A percentile compares a stretch with the other conserved stretches of the same genome.
Conservation (phyloP, 2,113 vertebrate genomes). For the Mesoclemmys tuberculata region DNA sequence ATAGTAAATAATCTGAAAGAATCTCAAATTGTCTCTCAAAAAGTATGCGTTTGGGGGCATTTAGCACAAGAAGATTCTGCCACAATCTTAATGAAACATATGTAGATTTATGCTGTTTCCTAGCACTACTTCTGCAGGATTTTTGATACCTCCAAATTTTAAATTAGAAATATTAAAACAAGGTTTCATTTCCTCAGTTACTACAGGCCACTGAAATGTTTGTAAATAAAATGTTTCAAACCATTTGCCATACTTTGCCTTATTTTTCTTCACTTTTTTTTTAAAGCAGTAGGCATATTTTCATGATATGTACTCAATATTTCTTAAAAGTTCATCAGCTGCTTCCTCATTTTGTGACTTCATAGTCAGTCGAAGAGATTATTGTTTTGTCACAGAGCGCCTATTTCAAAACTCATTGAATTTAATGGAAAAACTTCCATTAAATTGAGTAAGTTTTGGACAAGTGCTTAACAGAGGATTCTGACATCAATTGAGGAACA, state of each 20-base stretch:
- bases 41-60: neutral
- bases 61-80: neutral
- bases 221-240: neutral
- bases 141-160: neutral
- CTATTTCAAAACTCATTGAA: neutral
- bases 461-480: conserved; percentile 8
- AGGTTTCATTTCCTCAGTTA: neutral
- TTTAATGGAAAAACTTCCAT: neutral
- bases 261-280: neutral
- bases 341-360: neutral
- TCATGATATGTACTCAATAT: neutral
- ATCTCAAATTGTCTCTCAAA: neutral
- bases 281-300: neutral
- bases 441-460: neutral
- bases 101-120: neutral
- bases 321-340: neutral
- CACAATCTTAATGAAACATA: neutral
- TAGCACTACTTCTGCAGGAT: neutral
- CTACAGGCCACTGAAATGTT: neutral
- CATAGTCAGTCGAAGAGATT: neutral
- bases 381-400: neutral
- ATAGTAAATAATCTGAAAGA: neutral
- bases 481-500: neutral
- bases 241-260: neutral
- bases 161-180: neutral